Conservation (phyloP, 1,140 invertebrate species). For the Anoplolepis gracilipes region DNA sequence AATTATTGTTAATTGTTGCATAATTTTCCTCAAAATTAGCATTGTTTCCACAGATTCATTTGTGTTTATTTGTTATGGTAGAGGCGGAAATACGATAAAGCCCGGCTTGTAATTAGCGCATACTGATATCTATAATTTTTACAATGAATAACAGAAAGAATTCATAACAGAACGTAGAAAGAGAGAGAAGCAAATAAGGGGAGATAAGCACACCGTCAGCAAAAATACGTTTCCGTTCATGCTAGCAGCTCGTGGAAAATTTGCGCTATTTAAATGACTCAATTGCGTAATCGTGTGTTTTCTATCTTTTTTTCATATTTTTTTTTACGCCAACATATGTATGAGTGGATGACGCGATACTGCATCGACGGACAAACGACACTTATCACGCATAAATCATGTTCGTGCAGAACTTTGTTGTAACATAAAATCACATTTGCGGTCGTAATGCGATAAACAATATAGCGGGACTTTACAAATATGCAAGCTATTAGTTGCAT, state of each 20-base stretch:
- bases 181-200: conserved; percentile 22
- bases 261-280: not conserved
- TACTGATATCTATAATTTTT: conserved; percentile 42
- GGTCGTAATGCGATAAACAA: conserved; percentile 34
- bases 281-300: not conserved
- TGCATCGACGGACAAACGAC: not conserved
- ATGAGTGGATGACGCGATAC: not conserved
- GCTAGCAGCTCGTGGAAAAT: not conserved
- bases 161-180: too few species aligned
- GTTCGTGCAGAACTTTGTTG: not conserved
- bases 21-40: conserved; percentile 9
- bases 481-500: conserved; percentile 27
- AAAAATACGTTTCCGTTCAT: not conserved
- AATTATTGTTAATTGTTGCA: not conserved
- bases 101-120: conserved; percentile 8
- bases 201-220: conserved; percentile 21
- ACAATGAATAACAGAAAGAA: conserved; percentile 38
- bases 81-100: conserved; percentile 7
- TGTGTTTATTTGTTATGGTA: not conserved
- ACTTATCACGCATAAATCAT: not conserved
- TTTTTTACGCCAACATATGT: not conserved
- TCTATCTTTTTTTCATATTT: not conserved
- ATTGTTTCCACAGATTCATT: not conserved
- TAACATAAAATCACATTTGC: conserved; percentile 16
- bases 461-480: conserved; percentile 11